Conservation (phyloP, 1,140 invertebrate genomes). For the Drosophila sp. region DNA sequence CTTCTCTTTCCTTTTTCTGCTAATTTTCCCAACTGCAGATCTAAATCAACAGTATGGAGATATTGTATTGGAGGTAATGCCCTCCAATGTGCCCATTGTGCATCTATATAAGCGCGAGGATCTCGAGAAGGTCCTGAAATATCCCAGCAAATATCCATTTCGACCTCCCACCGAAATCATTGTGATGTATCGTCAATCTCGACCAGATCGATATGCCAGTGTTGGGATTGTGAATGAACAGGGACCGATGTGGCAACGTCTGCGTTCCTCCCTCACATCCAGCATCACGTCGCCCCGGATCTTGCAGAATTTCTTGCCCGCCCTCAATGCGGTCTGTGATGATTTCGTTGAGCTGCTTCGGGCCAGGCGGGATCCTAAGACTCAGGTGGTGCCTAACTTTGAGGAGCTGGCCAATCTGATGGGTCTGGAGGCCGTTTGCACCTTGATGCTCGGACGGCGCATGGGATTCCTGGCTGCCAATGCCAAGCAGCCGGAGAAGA, state of each 20-base stretch:
- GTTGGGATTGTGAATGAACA: slow-evolving; percentile 93
- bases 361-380: slow-evolving; percentile 85
- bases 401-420: slow-evolving; percentile 90
- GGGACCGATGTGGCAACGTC: slow-evolving; percentile 91
- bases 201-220: slow-evolving; percentile 91
- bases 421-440: slow-evolving; percentile 92
- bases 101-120: slow-evolving; percentile 91
- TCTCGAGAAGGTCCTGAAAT: slow-evolving; percentile 91
- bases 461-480: slow-evolving; percentile 91
- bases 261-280: slow-evolving; percentile 90
- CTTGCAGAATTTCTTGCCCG: slow-evolving; percentile 91
- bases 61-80: slow-evolving; percentile 91
- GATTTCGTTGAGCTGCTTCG: slow-evolving; percentile 90
- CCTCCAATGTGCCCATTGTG: slow-evolving; percentile 90
- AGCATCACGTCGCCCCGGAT: slow-evolving; percentile 91
- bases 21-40: slow-evolving; percentile 85
- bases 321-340: slow-evolving; percentile 90
- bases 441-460: slow-evolving; percentile 90
- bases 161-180: slow-evolving; percentile 93
- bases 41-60: slow-evolving; percentile 90
- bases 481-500: slow-evolving; percentile 85
- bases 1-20: too few species aligned
- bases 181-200: slow-evolving; percentile 89
- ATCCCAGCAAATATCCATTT: slow-evolving; percentile 90
- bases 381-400: slow-evolving; percentile 87